phyloP scores from a whole-genome alignment of 2,888 invertebrate species.

The Apeira syringaria region DNA sequence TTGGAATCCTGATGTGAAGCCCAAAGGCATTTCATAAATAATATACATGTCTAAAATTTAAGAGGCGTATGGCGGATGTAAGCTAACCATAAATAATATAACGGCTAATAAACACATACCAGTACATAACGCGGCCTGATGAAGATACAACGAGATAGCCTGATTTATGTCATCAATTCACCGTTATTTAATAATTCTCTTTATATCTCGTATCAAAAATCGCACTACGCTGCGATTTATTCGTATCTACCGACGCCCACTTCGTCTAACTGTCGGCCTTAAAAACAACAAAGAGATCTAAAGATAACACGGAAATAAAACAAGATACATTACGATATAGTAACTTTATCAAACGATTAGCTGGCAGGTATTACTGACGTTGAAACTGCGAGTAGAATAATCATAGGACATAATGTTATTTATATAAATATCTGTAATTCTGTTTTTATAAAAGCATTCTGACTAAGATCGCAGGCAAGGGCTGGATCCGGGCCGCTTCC shows the following conservation, averaged over 20 bases:
- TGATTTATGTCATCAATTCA: slow-evolving; percentile 7
- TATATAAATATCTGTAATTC: no score
- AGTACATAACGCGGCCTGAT: slow-evolving; percentile 5
- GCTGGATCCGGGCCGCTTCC: no score
- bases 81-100: not conserved
- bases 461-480: no score
- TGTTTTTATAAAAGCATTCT: no score
- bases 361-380: no score
- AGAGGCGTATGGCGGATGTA: no score
- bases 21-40: no score
- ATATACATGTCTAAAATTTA: no score
- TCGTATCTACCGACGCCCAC: slow-evolving; percentile 15
- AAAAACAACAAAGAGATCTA: slow-evolving; percentile 18
- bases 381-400: no score
- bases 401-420: no score
- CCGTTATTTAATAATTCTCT: slow-evolving; percentile 19
- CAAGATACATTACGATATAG: not conserved
- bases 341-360: no score
- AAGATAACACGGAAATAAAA: slow-evolving; percentile 5
- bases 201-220: slow-evolving; percentile 18
- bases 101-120: slow-evolving; percentile 11
- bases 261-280: slow-evolving; percentile 18
- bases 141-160: slow-evolving; percentile 2
- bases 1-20: no score
- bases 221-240: slow-evolving; percentile 19